Percentiles rank a stretch among this genome's conserved stretches.
Conservation (phyloP, 2,797 vertebrate species). For the Channa striata region DNA sequence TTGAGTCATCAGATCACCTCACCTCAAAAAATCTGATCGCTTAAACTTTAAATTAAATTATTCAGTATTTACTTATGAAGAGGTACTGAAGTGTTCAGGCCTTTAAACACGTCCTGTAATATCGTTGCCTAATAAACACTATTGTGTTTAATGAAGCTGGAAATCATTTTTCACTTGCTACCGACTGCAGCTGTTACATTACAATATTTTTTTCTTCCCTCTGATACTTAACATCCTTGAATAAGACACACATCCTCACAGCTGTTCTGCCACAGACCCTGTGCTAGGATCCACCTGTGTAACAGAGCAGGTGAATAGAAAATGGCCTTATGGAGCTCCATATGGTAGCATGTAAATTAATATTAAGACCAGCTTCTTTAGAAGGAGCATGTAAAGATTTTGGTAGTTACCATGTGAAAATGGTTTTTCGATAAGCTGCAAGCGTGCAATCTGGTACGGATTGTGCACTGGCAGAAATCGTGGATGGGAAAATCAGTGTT, state of each 20-base stretch:
- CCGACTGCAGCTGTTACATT: background rate
- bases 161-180: background rate
- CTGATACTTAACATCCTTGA: conserved; percentile 36
- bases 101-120: background rate
- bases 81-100: no score
- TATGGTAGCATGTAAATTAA: background rate
- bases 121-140: background rate
- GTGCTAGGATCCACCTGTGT: conserved; percentile 40
- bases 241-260: conserved; percentile 10
- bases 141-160: background rate
- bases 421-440: background rate
- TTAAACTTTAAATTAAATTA: background rate
- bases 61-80: no score
- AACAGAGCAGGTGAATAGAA: background rate
- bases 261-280: conserved; percentile 38
- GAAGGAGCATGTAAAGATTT: background rate
- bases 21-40: no score
- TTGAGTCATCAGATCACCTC: no score
- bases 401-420: conserved; percentile 2
- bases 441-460: conserved; percentile 9
- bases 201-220: background rate
- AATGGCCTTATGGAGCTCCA: conserved; percentile 5
- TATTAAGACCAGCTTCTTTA: background rate
- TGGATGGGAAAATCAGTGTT: conserved; percentile 45
- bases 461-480: conserved; percentile 22